Base-by-base conservation (phyloP, 2,888 invertebrate genomes). In the Aporophyla nigra region DNA sequence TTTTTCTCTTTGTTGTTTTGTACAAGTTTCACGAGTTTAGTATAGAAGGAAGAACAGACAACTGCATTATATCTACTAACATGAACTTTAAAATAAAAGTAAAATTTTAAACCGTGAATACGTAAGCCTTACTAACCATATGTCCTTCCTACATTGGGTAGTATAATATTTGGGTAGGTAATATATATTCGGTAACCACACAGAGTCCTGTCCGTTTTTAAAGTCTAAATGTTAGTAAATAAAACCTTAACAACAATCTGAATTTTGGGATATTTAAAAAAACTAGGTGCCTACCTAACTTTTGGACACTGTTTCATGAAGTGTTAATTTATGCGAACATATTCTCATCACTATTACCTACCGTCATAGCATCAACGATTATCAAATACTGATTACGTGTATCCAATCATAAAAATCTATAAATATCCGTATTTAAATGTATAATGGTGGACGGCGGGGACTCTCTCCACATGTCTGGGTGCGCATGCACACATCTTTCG, bases 401-500 rank as follows among this genome's bases (percentile, higher is more conserved):
- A 86, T 86, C 86, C 89, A 77, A 80, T 80, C 70, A 89, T 92
- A 90, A 93, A 92, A 86, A 90, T 90, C 89, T 89, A 90, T 90
- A 91, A 92, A 92, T 91, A 91, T 91, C 76, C 83, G 82, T 91
- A 91, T 93, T 92, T 90, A 91, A 93, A 92, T 91, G 88, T 92
- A 92, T 92, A 93, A 94, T 93, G 87, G 89, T 89, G 88, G 87
- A 90, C 89, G 90, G 90, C 90, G 88, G 91, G 89, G 92, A 90
- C 88, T 90, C 91, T 92, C 90, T 90, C 92, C 93, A 92, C 88
- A 82, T 89, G 90, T 90, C 89, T 90, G 90, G 88, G 87, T 91
- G 91, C 90, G 90, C 92, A 87, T 88, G 92, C 92, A 91, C 93
- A 92, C 92, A 93, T 94, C 93, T 94, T 93, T 93, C 94, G 92